Base-by-base conservation (phyloP, 1,140 invertebrate species). In the Eriosoma lanigerum region DNA sequence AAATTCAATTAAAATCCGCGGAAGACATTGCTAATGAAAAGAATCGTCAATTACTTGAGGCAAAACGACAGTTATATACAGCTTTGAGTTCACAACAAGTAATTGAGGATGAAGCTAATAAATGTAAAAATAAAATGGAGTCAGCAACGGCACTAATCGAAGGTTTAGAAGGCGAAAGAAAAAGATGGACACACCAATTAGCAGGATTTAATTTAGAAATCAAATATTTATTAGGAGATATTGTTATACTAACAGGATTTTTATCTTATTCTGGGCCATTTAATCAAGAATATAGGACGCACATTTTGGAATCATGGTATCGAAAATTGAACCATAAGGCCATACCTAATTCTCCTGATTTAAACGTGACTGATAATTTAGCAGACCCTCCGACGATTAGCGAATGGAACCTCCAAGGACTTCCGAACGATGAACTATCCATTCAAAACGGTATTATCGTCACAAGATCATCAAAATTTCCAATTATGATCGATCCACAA, bases 381-480 rank as follows among this genome's bases (percentile, higher is more conserved):
- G 95, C 94, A 1, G 90, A 92, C 50, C 93, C 95, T 80, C 93
- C 96, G 19, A 90, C 91, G 85, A 93, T 95, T 19, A 64, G 56
- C 56, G 72, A 81, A 60, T 81, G 81, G 81, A 81, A 62, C 38
- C 58, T 81, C n/a, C 81, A 81, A 52, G 68, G 64, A 1, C 87
- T 97, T 81, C 95, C 96, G 0, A 89, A 91, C 82, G 96, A 97
- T 86, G 89, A 89, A 26, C 96, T 97, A 87, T 97, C 95, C 3
- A 92, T 92, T 56, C 95, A 97, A 84, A 98, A 97, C 87, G 95
- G 90, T 82, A 93, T 97, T 50, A 96, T 97, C 82, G 92, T 94
- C 86, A 88, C 91, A 82, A 92, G 88, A 82, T 92, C 92, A 0
- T 90, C 90, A 84, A 87, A 93, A 83, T 97, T 93, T 90, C 95